A percentile compares a stretch with the other conserved stretches of the same genome.
phyloP scores from a whole-genome alignment of 2,797 vertebrate genomes.

The Gymnocypris eckloni region DNA sequence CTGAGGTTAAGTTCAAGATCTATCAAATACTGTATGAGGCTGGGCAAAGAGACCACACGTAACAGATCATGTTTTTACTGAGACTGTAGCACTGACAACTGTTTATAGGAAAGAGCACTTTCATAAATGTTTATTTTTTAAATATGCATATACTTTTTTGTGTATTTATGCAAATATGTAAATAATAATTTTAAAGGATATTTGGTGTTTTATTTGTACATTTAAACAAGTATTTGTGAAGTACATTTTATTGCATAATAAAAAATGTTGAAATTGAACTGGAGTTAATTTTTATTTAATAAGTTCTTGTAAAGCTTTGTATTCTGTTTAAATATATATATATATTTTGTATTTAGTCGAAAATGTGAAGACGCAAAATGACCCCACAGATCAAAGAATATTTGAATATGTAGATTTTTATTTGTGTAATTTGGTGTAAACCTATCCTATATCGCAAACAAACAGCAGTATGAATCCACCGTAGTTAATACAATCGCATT shows the following conservation, averaged over 20 bases:
- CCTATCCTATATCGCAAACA: not conserved
- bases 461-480: not conserved
- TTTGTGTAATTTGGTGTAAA: not conserved
- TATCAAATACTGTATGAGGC: constrained; percentile 8
- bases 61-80: not conserved
- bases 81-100: not conserved
- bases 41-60: not conserved
- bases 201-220: not conserved
- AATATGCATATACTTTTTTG: not conserved
- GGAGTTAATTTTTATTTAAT: not conserved
- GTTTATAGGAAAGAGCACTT: not conserved
- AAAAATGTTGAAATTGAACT: not conserved
- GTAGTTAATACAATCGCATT: not conserved
- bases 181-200: not conserved
- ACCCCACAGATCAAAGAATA: not conserved
- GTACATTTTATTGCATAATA: not conserved
- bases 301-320: not conserved
- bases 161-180: not conserved
- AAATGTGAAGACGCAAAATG: too few species aligned
- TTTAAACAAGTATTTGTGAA: not conserved
- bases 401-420: not conserved
- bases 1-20: constrained; percentile 25
- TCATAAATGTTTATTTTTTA: not conserved
- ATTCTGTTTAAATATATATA: not conserved
- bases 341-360: not conserved